Percentiles rank a stretch among this genome's conserved stretches.
Evolutionary conservation across 2,888 invertebrate genomes (phyloP).

Genomic region (Dryocosmus kuriphilus): DNA sequence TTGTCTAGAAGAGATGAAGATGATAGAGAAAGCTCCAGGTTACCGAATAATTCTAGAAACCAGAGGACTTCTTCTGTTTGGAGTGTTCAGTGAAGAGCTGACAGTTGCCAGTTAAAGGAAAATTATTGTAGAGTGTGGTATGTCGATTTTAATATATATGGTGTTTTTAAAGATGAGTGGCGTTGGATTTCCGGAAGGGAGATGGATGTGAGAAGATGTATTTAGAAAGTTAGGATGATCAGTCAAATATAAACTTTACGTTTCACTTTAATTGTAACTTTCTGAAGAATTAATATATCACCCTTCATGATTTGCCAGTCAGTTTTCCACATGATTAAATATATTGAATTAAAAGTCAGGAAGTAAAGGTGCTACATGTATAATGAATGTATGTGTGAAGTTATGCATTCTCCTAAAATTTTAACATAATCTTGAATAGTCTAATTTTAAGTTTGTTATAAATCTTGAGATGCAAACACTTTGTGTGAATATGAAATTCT

Average conservation of each 20-base stretch:
- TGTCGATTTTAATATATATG: background rate
- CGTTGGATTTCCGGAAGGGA: background rate
- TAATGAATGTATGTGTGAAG: too few relatives aligned
- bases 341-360: too few relatives aligned
- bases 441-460: background rate
- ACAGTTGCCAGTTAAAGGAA: background rate
- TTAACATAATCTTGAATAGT: too few relatives aligned
- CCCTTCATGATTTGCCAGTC: too few relatives aligned
- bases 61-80: slow-evolving; percentile 58
- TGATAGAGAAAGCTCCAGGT: slow-evolving; percentile 44
- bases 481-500: background rate
- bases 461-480: background rate
- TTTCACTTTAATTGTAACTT: too few relatives aligned
- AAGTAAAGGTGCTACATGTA: too few relatives aligned
- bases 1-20: slow-evolving; percentile 54
- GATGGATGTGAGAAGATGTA: background rate
- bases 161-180: background rate
- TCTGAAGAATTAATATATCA: too few relatives aligned
- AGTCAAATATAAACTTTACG: background rate
- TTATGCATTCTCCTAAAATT: too few relatives aligned
- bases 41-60: slow-evolving; percentile 36
- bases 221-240: background rate
- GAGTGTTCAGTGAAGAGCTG: slow-evolving; percentile 59
- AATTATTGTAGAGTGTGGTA: background rate
- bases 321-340: too few relatives aligned